Percentiles rank a stretch among this genome's conserved stretches.
Evolutionary conservation across 2,113 vertebrate genomes (phyloP).

Genomic region (Verasper variegatus): DNA sequence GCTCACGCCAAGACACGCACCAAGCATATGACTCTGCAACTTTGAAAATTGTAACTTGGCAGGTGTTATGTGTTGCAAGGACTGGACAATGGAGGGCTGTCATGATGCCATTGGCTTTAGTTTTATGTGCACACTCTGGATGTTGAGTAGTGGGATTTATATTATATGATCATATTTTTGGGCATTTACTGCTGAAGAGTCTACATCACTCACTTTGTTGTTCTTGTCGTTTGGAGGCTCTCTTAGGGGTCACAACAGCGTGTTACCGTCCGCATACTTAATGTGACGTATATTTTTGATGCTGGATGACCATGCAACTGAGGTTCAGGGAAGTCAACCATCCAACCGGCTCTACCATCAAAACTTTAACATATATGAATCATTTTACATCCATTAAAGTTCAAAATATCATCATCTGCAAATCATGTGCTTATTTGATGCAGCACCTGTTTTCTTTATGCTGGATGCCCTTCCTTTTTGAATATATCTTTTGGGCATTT

Average conservation of each 20-base stretch:
- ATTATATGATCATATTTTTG: slow-evolving; percentile 1
- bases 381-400: no score
- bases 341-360: no score
- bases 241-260: not conserved
- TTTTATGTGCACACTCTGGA: slow-evolving; percentile 6
- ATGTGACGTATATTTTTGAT: not conserved
- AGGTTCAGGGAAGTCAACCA: no score
- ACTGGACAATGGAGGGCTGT: not conserved
- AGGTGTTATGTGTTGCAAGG: slow-evolving; percentile 19
- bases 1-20: slow-evolving; percentile 18
- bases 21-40: slow-evolving; percentile 6
- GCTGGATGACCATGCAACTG: no score
- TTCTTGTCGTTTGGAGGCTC: not conserved
- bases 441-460: no score
- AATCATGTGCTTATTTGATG: no score
- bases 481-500: not conserved
- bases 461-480: not conserved
- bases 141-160: slow-evolving; percentile 4
- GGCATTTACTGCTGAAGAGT: slow-evolving; percentile 19
- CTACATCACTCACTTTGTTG: not conserved
- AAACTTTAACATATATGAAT: no score
- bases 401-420: no score
- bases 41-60: slow-evolving; percentile 22
- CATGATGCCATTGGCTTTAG: slow-evolving; percentile 15
- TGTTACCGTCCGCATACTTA: not conserved